Percentiles rank a stretch among this genome's conserved stretches.
Evolutionary conservation across 37 sponge, comb jelly and placozoan genomes (phyloP).

Genomic region (Trichoplax adhaerens): DNA sequence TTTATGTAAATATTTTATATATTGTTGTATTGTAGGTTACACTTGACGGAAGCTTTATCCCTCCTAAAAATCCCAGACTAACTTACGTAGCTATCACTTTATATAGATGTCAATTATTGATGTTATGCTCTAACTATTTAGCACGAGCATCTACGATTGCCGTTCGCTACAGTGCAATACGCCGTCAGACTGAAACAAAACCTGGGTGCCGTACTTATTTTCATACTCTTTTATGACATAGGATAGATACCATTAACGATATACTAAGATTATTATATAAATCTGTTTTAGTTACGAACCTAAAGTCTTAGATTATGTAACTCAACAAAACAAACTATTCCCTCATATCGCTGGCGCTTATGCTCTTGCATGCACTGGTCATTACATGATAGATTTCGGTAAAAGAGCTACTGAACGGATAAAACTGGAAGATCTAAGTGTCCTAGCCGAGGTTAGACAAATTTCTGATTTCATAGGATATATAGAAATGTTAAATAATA

Average conservation of each 20-base stretch:
- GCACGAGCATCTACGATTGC: slow-evolving; percentile 68
- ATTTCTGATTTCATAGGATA: too few species aligned
- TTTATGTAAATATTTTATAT: too few species aligned
- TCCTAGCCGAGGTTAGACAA: slow-evolving; percentile 39
- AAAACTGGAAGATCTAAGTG: slow-evolving; percentile 38
- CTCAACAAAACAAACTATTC: slow-evolving; percentile 75
- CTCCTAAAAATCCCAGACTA: slow-evolving; percentile 36
- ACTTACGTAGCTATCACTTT: slow-evolving; percentile 79
- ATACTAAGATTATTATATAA: too few species aligned
- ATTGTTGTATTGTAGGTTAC: slow-evolving; percentile 23
- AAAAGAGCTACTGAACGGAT: slow-evolving; percentile 17
- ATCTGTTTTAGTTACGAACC: too few species aligned
- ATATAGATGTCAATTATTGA: slow-evolving; percentile 33
- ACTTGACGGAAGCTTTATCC: slow-evolving; percentile 55
- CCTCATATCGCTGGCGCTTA: slow-evolving; percentile 66
- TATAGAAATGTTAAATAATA: too few species aligned
- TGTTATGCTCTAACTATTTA: slow-evolving; percentile 13
- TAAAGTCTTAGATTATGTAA: slow-evolving; percentile 65
- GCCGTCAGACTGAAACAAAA: slow-evolving; percentile 51
- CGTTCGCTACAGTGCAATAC: slow-evolving; percentile 66
- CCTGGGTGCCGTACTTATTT: too few species aligned
- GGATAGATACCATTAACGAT: too few species aligned
- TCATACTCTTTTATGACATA: too few species aligned
- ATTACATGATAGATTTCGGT: slow-evolving; percentile 36
- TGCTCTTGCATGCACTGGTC: slow-evolving; percentile 32